Evolutionary conservation across 2,113 vertebrate genomes (phyloP), one percentile per base, ranked within the genome.

Genomic region (Formicarius rufipectus): DNA sequence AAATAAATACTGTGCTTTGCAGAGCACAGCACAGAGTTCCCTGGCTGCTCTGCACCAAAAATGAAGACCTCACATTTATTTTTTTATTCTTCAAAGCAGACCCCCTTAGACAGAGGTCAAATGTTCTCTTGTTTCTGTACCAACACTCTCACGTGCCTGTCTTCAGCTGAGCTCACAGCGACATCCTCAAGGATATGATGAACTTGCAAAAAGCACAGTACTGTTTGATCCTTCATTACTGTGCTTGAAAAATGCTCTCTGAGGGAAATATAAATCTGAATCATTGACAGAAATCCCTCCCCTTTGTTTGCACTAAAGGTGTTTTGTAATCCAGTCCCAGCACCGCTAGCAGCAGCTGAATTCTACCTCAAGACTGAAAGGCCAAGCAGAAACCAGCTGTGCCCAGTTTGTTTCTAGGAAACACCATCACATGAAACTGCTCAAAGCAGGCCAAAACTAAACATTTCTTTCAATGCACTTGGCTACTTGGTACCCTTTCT

Each of bases 221-320:
- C 24, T n/a, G 14, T 85, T 83, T 87, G 59, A 85, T 93, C 75
- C 68, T 85, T 90, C 50, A 58, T 59, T 69, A 60, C 63, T 20
- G 7, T 53, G 31, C 84, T 91, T 91, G 14, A 87, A 42, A 91
- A 94, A 80, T 37, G 30, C 42, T 50, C 72, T 95, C 82, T 42
- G 33, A 62, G 67, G 87, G 78, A 87, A 95, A 91, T n/a, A 85
- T 7, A 93, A 93, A 90, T 82, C 67, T 50, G 25, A 95, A 55
- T 33, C 2, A 2, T 56, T 85, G 87, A 58, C 74, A 82, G 81
- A 78, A 95, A 79, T 50, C 78, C 87, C 47, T 59, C 81, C 71
- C 52, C 45, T 85, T 66, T 82, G 58, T 89, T 84, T 95, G 81
- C 53, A 53, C 28, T 84, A 27, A 35, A 75, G 37, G 59, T 44